Conservation (phyloP, 2,888 invertebrate genomes). For the Drosophila helvetica region DNA sequence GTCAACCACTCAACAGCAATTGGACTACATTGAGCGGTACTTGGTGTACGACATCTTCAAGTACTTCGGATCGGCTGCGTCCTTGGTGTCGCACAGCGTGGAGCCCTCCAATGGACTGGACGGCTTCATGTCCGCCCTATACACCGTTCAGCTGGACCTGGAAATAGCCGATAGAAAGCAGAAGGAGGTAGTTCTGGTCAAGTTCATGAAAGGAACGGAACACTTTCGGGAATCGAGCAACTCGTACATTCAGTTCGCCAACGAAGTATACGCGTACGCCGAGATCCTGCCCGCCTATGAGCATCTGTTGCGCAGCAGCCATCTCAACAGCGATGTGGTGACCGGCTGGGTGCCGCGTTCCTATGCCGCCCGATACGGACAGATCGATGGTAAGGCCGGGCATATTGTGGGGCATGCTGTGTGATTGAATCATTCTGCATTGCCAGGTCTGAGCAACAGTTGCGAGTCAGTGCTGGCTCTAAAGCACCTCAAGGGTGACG, state of each 20-base stretch:
- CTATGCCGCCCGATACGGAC: constrained; percentile 77
- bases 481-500: constrained; percentile 76
- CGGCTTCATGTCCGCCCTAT: constrained; percentile 82
- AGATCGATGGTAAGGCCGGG: constrained; percentile 68
- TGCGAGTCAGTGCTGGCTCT: constrained; percentile 79
- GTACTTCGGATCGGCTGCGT: constrained; percentile 63
- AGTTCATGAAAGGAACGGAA: constrained; percentile 82
- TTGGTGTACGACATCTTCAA: constrained; percentile 74
- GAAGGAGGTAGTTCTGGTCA: constrained; percentile 71
- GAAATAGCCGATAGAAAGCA: constrained; percentile 46
- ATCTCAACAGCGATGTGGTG: constrained; percentile 51
- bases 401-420: background rate
- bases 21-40: constrained; percentile 71
- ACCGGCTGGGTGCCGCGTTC: constrained; percentile 72
- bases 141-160: constrained; percentile 69
- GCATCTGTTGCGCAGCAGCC: constrained; percentile 63
- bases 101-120: constrained; percentile 78
- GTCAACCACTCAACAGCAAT: constrained; percentile 54
- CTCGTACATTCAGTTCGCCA: constrained; percentile 81
- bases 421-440: background rate
- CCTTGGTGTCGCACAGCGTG: constrained; percentile 56
- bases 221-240: constrained; percentile 77
- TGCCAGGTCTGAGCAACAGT: constrained; percentile 61
- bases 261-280: constrained; percentile 81
- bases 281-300: constrained; percentile 79